These are phyloP conservation scores for Fulica atra DNA, from an alignment of 2,113 vertebrate species.

Conservation along the genomic window DNA sequence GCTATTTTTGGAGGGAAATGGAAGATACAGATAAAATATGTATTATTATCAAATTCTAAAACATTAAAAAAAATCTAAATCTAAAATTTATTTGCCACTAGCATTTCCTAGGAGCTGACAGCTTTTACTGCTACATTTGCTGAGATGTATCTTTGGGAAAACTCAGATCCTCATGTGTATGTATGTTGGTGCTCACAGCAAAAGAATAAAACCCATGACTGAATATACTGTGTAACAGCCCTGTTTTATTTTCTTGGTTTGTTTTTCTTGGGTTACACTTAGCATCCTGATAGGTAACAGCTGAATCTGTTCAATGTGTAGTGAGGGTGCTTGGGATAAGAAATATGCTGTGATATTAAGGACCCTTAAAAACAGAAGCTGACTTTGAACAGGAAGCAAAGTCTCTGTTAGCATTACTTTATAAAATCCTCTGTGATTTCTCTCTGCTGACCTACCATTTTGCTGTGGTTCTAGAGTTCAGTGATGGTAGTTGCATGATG, in stretches of 20 bases:
- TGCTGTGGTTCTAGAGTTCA: neutral
- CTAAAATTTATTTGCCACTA: neutral
- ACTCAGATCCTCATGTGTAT: neutral
- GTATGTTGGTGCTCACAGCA: neutral
- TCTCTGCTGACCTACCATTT: neutral
- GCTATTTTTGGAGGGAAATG: neutral
- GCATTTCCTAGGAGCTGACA: neutral
- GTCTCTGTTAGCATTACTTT: neutral
- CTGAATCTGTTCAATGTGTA: neutral
- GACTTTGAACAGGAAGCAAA: neutral
- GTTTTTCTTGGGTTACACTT: neutral
- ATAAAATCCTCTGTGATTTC: neutral
- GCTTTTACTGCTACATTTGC: neutral
- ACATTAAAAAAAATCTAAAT: neutral
- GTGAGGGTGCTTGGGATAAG: neutral
- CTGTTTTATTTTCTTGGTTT: neutral
- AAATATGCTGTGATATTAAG: neutral
- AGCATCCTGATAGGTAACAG: neutral
- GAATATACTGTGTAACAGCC: neutral
- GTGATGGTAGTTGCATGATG: neutral
- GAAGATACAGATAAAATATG: neutral
- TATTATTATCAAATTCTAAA: neutral
- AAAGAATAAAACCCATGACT: neutral
- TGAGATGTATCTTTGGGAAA: neutral
- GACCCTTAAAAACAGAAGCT: neutral